Evolutionary conservation across 1,140 invertebrate species (phyloP), one percentile per base, ranked within the genome.

Genomic region (Cyphomyrmex costatus): DNA sequence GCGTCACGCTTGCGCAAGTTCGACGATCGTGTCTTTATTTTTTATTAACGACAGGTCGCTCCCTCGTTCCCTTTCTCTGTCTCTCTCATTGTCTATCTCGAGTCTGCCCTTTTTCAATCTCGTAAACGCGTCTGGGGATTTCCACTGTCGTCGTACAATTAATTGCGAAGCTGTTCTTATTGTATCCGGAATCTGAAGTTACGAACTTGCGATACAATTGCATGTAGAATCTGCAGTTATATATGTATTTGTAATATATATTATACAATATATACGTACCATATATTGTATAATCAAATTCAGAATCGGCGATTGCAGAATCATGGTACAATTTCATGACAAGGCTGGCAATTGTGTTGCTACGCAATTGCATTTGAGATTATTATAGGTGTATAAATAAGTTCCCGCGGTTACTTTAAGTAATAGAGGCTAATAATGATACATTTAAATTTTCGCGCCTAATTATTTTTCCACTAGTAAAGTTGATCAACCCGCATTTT

Each of bases 1-100:
- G 60, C n/a, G 42, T 66, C 79, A 73, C 79, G 79, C 53, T 61
- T 83, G 79, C 66, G 79, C 79, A 33, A 49, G 74, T 73, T 73
- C 24, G 76, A 78, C 33, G 19, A 78, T 78, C 56, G 68, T 19
- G 36, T 74, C 68, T 83, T 74, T 30, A 83, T 83, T 83, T n/a
- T 83, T 74, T 12, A 12, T 24, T 4, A 83, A 60, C 51, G 53
- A 82, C 66, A 71, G 21, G 21, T 66, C 10, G 7, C 6, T 51
- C 14, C 16, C 46, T 30, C 21, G 21, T 51, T 12, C 58, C 14
- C 24, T 58, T 12, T 12, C 19, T n/a, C 33, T 24, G 1, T 21
- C 6, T 14, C 30, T 4, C 4, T 10, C 30, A 1, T 10, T 16
- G 12, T 24, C 46, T 27, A 1, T 70, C 65, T 33, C 42, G 36